Evolutionary conservation across 2,888 invertebrate genomes (phyloP), one percentile per base, ranked within the genome.

Genomic region (Cepaea hortensis): DNA sequence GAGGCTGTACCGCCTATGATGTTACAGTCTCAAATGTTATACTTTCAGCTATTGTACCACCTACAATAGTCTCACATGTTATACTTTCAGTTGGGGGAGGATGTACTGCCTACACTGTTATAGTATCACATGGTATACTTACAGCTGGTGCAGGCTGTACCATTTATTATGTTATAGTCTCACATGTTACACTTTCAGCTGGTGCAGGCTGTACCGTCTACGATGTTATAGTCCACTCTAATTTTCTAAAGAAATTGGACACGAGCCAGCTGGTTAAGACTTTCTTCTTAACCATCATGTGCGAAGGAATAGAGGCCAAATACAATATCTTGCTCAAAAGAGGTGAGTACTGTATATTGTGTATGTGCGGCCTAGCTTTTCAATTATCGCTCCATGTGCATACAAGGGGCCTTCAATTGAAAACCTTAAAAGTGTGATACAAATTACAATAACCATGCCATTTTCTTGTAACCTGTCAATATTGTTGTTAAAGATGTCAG

Each of bases 221-320:
- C 93, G 98, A 98, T 94, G 96, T 98, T 61, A 97, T 97, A 3
- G 96, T 98, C 65, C 97, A 97, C 94, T 96, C 97, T 3, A 95
- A 95, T 2, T 98, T 98, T 92, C 96, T 96, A 92, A 95, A 95
- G 62, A 97, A 97, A 95, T 96, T 97, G 87, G 95, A 96, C 92
- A 96, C 95, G 7, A 96, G 96, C 89, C 95, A 96, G 87, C 94
- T 96, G 0, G 97, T 98, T 91, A 96, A 96, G 93, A 96, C 96
- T 89, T 98, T 98, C 93, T 96, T 98, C 88, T 94, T 97, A 80
- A 96, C 96, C 18, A 96, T 98, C 0, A 96, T 97, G 7, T 96
- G 97, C 92, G 97, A 98, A 93, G 98, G 96, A 0, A 91, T 97
- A 2, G 96, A 97, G 88, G 96, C 97, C 90, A 98, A 98, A 95